Conservation (phyloP, 2,113 vertebrate species). For the Chinchilla lanigera region DNA sequence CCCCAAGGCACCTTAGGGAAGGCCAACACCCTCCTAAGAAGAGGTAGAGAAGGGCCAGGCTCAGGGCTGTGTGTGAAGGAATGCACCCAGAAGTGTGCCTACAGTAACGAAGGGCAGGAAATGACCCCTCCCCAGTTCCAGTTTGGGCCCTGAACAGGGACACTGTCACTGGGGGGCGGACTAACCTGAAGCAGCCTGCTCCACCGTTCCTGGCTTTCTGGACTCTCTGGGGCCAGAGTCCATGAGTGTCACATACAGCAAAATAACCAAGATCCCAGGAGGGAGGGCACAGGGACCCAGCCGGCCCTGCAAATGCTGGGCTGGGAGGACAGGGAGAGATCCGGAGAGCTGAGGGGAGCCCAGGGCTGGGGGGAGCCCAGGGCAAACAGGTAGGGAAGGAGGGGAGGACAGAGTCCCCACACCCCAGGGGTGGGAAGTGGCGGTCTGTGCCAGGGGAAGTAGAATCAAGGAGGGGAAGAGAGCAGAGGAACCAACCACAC, state of each 20-base stretch:
- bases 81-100: neutral
- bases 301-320: neutral
- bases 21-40: neutral
- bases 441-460: neutral
- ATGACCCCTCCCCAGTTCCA: neutral
- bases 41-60: neutral
- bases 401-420: rapidly evolving
- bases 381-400: neutral
- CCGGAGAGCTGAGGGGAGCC: neutral
- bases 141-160: neutral
- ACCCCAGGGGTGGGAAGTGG: neutral
- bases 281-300: neutral
- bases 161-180: neutral
- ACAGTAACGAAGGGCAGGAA: neutral
- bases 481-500: neutral
- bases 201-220: rapidly evolving
- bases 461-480: conserved; percentile 26
- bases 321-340: too few species aligned
- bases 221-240: neutral
- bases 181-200: neutral
- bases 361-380: too few species aligned
- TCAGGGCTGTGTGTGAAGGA: neutral
- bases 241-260: neutral
- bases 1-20: neutral
- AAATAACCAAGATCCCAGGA: neutral